Evolutionary conservation across 1,140 invertebrate genomes (phyloP), one percentile per base, ranked within the genome.

Genomic region (Heliothis virescens): DNA sequence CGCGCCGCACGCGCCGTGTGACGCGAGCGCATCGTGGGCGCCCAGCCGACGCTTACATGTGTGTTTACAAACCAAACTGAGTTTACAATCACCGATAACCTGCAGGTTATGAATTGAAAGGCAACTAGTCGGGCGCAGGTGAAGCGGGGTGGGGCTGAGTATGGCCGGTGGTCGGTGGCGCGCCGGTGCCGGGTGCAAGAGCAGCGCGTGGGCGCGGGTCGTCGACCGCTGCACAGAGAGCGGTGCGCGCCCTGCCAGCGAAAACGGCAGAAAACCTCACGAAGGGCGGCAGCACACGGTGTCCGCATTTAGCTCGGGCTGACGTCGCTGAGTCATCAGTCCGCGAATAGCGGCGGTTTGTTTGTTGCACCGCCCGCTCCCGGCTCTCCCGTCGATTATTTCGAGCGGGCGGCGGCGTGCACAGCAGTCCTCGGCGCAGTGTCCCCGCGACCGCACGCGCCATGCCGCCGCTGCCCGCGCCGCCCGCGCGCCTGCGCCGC

Each of bases 361-460:
- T 94, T 93, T 93, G 93, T 93, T 94, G 93, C 93, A 94, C 89
- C 91, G 90, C 87, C 87, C 91, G 90, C 89, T 89, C 91, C 90
- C 90, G 93, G 95, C 95, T 92, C 95, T 95, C 94, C 91, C 94
- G 94, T 74, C 84, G 90, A 89, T 86, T 92, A 91, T 92, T 92
- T 91, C 88, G 87, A 89, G 89, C 87, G 85, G 86, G 79, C 85
- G 83, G 83, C 71, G 82, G 83, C 81, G 86, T 80, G 84, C 85
- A 79, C 84, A 77, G 75, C 89, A 93, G 91, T 92, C 89, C 86
- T 86, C 82, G 82, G 86, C 90, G 90, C 89, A 87, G 87, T 86
- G 87, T 86, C 87, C 80, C 83, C 83, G 87, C 86, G 89, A 90
- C 76, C 72, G 85, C 80, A 89, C 91, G 89, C 89, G 90, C 87